Percentiles rank a stretch among this genome's conserved stretches.
These are phyloP conservation scores for Lasioglossum albipes DNA, from an alignment of 1,140 invertebrate genomes.

Conservation along the genomic window DNA sequence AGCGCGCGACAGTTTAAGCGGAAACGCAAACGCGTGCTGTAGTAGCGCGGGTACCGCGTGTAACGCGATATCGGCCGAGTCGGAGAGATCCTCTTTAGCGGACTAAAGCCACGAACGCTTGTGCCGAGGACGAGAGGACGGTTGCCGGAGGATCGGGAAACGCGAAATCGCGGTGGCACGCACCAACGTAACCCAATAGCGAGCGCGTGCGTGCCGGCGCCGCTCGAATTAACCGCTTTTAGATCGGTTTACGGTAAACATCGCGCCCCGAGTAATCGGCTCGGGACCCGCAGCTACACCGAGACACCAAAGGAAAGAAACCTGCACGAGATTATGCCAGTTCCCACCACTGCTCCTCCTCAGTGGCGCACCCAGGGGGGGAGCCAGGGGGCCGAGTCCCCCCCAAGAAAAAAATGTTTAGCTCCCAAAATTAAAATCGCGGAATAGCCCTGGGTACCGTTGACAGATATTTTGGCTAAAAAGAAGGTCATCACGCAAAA, in stretches of 20 bases:
- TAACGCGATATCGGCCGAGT: conserved; percentile 50
- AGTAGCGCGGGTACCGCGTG: conserved; percentile 4
- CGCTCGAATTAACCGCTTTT: conserved; percentile 60
- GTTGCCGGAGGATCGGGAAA: conserved; percentile 33
- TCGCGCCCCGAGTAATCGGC: conserved; percentile 44
- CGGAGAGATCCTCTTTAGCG: conserved; percentile 44
- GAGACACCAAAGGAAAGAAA: conserved; percentile 5
- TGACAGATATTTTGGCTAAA: too few relatives aligned
- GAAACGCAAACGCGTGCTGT: conserved; percentile 48
- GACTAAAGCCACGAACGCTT: conserved; percentile 41
- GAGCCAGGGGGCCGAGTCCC: too few relatives aligned
- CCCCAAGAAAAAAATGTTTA: too few relatives aligned
- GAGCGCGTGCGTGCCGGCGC: conserved; percentile 12
- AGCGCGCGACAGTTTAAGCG: conserved; percentile 24
- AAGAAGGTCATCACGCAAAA: too few relatives aligned
- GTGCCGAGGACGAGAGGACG: neutral
- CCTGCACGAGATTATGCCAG: too few relatives aligned
- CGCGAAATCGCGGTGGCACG: conserved; percentile 46
- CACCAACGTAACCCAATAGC: conserved; percentile 47
- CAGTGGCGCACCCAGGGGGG: too few relatives aligned
- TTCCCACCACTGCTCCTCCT: too few relatives aligned
- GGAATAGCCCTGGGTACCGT: too few relatives aligned
- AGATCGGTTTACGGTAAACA: conserved; percentile 64
- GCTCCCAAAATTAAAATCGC: too few relatives aligned
- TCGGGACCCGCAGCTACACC: neutral